These are phyloP conservation scores for Drosophila teissieri DNA, from an alignment of 1,140 invertebrate species.

Conservation along the genomic window DNA sequence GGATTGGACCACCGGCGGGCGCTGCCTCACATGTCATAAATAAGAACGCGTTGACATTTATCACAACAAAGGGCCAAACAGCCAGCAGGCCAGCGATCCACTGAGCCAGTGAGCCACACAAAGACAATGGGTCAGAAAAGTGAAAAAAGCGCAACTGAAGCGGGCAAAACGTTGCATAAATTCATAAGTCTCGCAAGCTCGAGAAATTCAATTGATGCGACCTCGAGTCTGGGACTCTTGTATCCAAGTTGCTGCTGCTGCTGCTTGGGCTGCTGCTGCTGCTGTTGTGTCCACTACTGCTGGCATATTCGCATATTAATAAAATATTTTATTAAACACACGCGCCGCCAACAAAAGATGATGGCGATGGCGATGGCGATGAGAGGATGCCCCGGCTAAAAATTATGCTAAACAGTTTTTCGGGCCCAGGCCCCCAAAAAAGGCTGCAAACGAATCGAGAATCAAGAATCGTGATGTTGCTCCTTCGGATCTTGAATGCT, in stretches of 20 bases:
- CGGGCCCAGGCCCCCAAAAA: conserved; percentile 60
- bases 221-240: conserved; percentile 33
- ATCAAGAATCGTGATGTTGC: conserved; percentile 75
- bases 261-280: conserved; percentile 14
- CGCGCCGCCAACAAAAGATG: conserved; percentile 74
- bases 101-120: conserved; percentile 17
- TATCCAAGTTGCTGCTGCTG: conserved; percentile 22
- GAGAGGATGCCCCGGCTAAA: conserved; percentile 49
- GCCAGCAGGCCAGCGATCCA: conserved; percentile 1
- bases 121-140: conserved; percentile 48
- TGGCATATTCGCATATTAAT: conserved; percentile 79
- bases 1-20: conserved; percentile 65
- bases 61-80: conserved; percentile 78
- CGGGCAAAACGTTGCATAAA: conserved; percentile 77
- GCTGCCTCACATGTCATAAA: conserved; percentile 84
- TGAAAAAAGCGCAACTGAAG: conserved; percentile 20
- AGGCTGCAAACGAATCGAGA: conserved; percentile 75
- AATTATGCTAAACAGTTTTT: conserved; percentile 80
- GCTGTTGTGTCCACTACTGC: conserved; percentile 49
- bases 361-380: conserved; percentile 24
- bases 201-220: conserved; percentile 82
- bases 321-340: conserved; percentile 84
- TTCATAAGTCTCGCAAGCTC: conserved; percentile 76
- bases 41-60: conserved; percentile 84
- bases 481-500: conserved; percentile 22